These are phyloP conservation scores for Camponotus floridanus DNA, from an alignment of 1,140 invertebrate species.

Conservation along the genomic window DNA sequence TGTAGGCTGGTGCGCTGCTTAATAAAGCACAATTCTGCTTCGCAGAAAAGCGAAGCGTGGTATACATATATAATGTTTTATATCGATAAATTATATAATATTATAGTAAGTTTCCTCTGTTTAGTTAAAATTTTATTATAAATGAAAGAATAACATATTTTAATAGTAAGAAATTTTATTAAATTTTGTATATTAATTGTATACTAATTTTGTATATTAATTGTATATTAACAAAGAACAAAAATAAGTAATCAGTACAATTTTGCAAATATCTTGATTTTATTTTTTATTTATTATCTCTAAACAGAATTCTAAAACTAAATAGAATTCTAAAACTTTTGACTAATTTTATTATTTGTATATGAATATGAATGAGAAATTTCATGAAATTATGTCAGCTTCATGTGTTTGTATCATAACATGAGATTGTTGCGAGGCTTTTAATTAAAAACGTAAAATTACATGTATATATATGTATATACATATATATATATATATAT, in stretches of 20 bases:
- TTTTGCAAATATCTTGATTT: background rate
- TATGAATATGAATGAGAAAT: slow-evolving; percentile 1
- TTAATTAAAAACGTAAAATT: slow-evolving; percentile 30
- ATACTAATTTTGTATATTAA: too few species aligned
- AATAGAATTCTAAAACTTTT: too few species aligned
- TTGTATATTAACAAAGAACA: too few species aligned
- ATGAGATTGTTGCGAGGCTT: background rate
- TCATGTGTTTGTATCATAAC: background rate
- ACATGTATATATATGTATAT: too few species aligned
- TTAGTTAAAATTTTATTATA: background rate
- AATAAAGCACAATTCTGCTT: too few species aligned
- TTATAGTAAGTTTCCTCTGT: background rate
- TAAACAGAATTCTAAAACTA: too few species aligned
- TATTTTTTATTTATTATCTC: too few species aligned
- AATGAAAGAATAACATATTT: background rate
- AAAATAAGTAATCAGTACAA: background rate
- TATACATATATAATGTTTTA: background rate
- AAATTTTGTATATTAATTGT: too few species aligned
- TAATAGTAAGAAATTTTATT: background rate
- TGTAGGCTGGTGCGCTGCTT: too few species aligned
- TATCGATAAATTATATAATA: background rate
- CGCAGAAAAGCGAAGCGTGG: too few species aligned
- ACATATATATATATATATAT: too few species aligned
- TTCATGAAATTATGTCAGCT: background rate
- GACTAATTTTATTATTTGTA: background rate